phyloP scores from a whole-genome alignment of 2,888 invertebrate species.

The Caradrina clavipalpis region DNA sequence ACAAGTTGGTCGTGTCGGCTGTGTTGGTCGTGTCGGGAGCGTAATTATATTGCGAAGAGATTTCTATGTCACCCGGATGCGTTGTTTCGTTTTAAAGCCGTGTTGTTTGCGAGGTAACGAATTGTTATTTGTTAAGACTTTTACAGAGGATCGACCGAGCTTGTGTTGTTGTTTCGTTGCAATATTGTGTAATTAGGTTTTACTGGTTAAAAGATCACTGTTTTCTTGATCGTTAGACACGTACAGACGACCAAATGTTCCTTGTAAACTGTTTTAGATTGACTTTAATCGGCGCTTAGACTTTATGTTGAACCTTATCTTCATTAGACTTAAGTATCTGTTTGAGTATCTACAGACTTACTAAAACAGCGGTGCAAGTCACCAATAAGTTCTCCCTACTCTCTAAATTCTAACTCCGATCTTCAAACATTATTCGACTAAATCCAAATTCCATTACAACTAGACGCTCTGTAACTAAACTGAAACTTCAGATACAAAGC shows the following conservation, averaged over 20 bases:
- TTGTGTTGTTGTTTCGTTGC: slow-evolving; percentile 2
- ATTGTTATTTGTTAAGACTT: slow-evolving; percentile 46
- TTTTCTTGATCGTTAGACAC: not conserved
- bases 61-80: slow-evolving; percentile 55
- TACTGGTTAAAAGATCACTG: not conserved
- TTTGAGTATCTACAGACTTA: slow-evolving; percentile 1
- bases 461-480: slow-evolving; percentile 51
- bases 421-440: slow-evolving; percentile 34
- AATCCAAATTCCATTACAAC: slow-evolving; percentile 43
- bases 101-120: slow-evolving; percentile 40
- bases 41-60: slow-evolving; percentile 71
- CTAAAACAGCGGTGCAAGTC: slow-evolving; percentile 15
- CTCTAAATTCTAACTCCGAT: slow-evolving; percentile 31
- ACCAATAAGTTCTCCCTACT: slow-evolving; percentile 6
- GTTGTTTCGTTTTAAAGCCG: slow-evolving; percentile 50
- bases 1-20: slow-evolving; percentile 68
- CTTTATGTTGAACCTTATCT: slow-evolving; percentile 1
- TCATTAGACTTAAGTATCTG: slow-evolving; percentile 1
- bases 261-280: not conserved
- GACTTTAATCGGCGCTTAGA: not conserved
- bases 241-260: not conserved
- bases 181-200: slow-evolving; percentile 6
- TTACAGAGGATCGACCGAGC: not conserved
- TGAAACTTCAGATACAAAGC: slow-evolving; percentile 48
- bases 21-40: slow-evolving; percentile 48